These are phyloP conservation scores for Aplodontia rufa DNA, from an alignment of 2,113 vertebrate genomes.

Conservation along the genomic window DNA sequence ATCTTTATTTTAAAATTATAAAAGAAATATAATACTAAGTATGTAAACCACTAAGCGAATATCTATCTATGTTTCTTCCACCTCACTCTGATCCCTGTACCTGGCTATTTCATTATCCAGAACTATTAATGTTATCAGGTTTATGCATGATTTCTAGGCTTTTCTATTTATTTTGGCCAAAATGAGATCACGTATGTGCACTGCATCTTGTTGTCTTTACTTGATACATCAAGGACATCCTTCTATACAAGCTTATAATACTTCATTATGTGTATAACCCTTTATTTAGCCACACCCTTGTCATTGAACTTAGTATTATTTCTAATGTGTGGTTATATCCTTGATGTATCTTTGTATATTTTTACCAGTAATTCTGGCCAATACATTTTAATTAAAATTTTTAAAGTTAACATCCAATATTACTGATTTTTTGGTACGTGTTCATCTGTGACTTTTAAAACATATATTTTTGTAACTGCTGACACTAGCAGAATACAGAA, in stretches of 20 bases:
- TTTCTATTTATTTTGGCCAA: not conserved
- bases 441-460: not conserved
- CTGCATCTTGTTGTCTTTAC: not conserved
- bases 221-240: not conserved
- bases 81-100: too few species aligned
- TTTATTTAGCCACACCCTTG: not conserved
- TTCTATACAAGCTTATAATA: not conserved
- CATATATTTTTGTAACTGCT: too few species aligned
- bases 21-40: not conserved
- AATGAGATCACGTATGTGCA: not conserved
- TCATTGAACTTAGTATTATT: not conserved
- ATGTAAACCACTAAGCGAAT: too few species aligned
- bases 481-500: not conserved
- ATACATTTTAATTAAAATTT: not conserved
- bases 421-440: not conserved
- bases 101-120: not conserved
- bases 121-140: not conserved
- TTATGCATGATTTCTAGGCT: not conserved
- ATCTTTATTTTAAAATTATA: not conserved
- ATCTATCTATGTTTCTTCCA: not conserved
- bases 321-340: not conserved
- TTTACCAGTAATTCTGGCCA: not conserved
- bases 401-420: not conserved
- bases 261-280: not conserved
- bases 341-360: not conserved